A percentile compares a stretch with the other conserved stretches of the same genome.
These are phyloP conservation scores for Eurystomus glaucurus DNA, from an alignment of 2,797 vertebrate species.

Conservation along the genomic window DNA sequence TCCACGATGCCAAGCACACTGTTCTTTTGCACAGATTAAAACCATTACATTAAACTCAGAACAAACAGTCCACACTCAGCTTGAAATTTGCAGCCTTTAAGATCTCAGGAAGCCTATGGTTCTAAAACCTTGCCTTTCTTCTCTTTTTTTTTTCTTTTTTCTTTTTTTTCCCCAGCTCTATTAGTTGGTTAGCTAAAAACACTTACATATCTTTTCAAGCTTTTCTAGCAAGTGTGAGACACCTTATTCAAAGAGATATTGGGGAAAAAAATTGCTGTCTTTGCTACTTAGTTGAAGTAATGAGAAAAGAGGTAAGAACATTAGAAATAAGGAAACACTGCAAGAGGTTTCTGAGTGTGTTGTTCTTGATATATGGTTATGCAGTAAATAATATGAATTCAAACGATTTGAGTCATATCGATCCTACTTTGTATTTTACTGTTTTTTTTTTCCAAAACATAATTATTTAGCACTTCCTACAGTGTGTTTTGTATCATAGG, in stretches of 20 bases:
- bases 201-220: neutral
- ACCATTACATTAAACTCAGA: neutral
- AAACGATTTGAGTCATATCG: neutral
- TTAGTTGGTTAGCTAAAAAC: neutral
- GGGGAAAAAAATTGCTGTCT: neutral
- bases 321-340: neutral
- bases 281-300: neutral
- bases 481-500: neutral
- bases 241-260: neutral
- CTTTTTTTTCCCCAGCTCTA: neutral
- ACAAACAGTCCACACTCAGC: neutral
- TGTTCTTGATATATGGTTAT: neutral
- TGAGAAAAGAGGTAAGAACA: neutral
- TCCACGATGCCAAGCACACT: accelerated
- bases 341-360: neutral
- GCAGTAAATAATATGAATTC: neutral
- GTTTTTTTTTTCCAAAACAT: neutral
- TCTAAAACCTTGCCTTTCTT: neutral
- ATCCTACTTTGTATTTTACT: neutral
- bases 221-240: neutral
- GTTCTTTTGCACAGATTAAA: neutral
- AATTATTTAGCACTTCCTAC: neutral
- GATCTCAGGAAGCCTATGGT: neutral
- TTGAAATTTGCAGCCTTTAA: neutral
- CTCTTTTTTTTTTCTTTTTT: neutral